Base-by-base conservation (phyloP, 2,888 invertebrate genomes). In the Spodoptera exigua region DNA sequence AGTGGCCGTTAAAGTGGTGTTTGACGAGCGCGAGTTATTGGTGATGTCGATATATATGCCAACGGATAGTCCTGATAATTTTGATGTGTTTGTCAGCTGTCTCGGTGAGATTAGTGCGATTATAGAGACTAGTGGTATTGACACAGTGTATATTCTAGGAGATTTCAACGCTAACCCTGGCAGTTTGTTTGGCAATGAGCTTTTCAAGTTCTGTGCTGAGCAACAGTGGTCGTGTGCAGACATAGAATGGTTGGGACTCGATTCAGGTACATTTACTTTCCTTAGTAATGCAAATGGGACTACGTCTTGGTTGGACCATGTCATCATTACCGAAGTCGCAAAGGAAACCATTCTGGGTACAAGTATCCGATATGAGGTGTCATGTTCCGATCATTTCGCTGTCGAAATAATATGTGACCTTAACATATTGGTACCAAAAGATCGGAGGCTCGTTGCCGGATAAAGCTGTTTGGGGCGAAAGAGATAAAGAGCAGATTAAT, bases 141-240 rank as follows among this genome's bases (percentile, higher is more conserved):
- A 48, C 16, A 14, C 48, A 18, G 12, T 48, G 16, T 48, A n/a
- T 48, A 21, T 48, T n/a, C 18, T 48, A 37, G 48, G 48, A 2
- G 47, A 47, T 47, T 47, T 36, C 18, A 47, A 47, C 18, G 36
- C 47, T 2, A 14, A 36, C 21, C 36, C 36, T 3, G 18, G n/a
- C 3, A 17, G 14, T 11, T 47, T 36, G 16, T 36, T 36, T n/a
- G n/a, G 13, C 14, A 47, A 36, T 16, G 47, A 36, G 17, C 13
- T 47, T 9, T 16, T 34, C 10, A 35, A 12, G 5, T 36, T 35
- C 13, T 47, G 47, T 36, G 36, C 34, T 47, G 47, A 36, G 35
- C 34, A 34, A 3, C 34, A 34, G 1, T 47, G 47, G 47, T n/a
- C 17, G 10, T 14, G 13, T 47, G 17, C 14, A 9, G 47, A 47